A percentile compares a stretch with the other conserved stretches of the same genome.
Evolutionary conservation across 1,140 invertebrate species (phyloP).

Genomic region (Drosophila mayri): DNA sequence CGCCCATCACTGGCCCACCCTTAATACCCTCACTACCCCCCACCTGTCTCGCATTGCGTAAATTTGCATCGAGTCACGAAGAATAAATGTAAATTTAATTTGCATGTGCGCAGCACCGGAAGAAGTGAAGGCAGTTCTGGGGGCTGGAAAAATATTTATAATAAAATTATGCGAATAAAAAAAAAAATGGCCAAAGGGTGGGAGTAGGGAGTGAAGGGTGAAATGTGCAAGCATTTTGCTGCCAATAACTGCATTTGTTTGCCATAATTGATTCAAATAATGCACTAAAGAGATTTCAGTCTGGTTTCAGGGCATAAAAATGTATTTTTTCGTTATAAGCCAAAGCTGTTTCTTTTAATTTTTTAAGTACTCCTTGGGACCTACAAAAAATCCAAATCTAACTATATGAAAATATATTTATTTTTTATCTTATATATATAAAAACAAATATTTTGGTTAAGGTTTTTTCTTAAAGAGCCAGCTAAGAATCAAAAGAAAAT

Average conservation of each 20-base stretch:
- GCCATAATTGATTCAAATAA: constrained; percentile 11
- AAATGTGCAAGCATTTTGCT: background rate
- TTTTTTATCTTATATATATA: no score
- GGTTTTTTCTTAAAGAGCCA: background rate
- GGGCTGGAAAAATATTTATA: constrained; percentile 52
- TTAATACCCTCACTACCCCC: background rate
- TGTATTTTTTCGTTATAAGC: background rate
- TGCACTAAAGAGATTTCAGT: background rate
- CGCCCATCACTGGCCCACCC: background rate
- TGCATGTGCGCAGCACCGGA: constrained; percentile 43
- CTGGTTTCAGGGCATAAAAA: background rate
- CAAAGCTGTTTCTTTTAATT: background rate
- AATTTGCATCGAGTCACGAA: constrained; percentile 72
- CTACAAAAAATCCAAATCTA: no score
- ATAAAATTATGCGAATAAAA: constrained; percentile 72
- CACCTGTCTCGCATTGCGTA: constrained; percentile 54
- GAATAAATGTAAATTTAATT: constrained; percentile 78
- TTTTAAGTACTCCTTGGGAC: no score
- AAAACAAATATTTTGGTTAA: no score
- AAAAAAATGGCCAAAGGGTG: constrained; percentile 32
- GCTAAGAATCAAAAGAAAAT: background rate
- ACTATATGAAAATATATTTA: no score
- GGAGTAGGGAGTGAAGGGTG: background rate
- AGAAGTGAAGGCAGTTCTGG: constrained; percentile 7
- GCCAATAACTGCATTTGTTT: constrained; percentile 2